phyloP scores from a whole-genome alignment of 1,140 invertebrate genomes.

The Drosophila prosaltans region DNA sequence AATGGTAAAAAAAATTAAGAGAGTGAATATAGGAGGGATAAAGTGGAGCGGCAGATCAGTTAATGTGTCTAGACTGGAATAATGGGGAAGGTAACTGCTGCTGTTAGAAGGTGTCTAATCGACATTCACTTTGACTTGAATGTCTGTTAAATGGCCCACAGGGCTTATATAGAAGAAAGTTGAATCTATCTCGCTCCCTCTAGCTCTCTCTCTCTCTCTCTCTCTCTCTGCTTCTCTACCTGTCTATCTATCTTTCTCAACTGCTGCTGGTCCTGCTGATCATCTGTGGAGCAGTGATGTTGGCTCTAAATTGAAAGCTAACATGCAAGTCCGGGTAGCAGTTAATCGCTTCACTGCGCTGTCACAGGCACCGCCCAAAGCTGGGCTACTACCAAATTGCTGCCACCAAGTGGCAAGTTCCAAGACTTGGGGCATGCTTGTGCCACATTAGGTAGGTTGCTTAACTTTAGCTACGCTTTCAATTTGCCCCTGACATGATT shows the following conservation, averaged over 20 bases:
- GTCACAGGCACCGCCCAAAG: conserved; percentile 20
- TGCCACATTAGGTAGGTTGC: conserved; percentile 51
- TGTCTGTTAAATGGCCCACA: conserved; percentile 37
- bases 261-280: conserved; percentile 32
- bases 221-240: not conserved
- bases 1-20: not conserved
- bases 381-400: not conserved
- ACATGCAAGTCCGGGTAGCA: conserved; percentile 57
- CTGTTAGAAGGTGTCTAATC: conserved; percentile 42
- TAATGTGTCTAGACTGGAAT: conserved; percentile 62
- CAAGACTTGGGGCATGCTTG: conserved; percentile 30
- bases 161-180: conserved; percentile 65
- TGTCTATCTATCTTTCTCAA: not conserved
- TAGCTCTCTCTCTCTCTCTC: conserved; percentile 2
- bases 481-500: conserved; percentile 66
- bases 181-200: conserved; percentile 15
- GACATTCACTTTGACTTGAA: conserved; percentile 62
- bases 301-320: conserved; percentile 70
- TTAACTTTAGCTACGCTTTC: conserved; percentile 49
- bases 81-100: conserved; percentile 36
- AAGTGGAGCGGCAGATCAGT: not conserved
- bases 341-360: conserved; percentile 39
- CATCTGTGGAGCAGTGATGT: conserved; percentile 21
- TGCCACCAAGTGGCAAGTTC: not conserved
- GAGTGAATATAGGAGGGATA: not conserved